phyloP scores from a whole-genome alignment of 2,113 vertebrate species.

The Etia nguti region DNA sequence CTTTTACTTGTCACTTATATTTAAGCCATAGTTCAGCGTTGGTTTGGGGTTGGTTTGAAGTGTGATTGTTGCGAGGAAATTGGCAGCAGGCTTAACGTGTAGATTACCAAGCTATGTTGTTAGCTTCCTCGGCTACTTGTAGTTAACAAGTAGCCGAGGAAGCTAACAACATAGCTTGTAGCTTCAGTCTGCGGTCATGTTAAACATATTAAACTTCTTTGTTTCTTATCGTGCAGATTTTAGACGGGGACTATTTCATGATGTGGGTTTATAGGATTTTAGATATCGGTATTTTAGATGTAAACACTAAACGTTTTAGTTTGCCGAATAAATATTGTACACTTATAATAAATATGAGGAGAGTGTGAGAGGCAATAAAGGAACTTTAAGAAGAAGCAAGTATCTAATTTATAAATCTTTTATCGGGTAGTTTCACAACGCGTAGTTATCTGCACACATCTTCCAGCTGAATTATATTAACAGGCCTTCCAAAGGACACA shows the following conservation, averaged over 20 bases:
- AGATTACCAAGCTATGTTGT: neutral
- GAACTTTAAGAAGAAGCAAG: neutral
- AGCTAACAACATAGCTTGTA: neutral
- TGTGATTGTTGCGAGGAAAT: neutral
- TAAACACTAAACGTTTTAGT: neutral
- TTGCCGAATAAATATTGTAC: neutral
- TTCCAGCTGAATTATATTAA: neutral
- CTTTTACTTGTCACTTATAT: rapidly evolving
- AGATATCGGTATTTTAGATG: neutral
- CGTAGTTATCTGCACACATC: neutral
- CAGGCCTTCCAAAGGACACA: neutral
- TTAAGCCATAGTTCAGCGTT: rapidly evolving
- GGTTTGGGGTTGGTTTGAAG: neutral
- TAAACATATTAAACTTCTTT: neutral
- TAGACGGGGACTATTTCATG: neutral
- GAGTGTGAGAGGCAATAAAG: neutral
- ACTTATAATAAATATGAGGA: neutral
- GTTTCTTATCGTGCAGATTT: neutral
- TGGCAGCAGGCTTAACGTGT: neutral
- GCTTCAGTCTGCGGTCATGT: neutral
- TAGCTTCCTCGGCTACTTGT: too few species aligned
- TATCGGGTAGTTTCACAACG: neutral
- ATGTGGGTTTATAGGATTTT: neutral
- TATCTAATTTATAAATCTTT: neutral
- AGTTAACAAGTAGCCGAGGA: constrained; percentile 27